phyloP scores from a whole-genome alignment of 1,140 invertebrate genomes.

The Trypoxylus dichotomus region DNA sequence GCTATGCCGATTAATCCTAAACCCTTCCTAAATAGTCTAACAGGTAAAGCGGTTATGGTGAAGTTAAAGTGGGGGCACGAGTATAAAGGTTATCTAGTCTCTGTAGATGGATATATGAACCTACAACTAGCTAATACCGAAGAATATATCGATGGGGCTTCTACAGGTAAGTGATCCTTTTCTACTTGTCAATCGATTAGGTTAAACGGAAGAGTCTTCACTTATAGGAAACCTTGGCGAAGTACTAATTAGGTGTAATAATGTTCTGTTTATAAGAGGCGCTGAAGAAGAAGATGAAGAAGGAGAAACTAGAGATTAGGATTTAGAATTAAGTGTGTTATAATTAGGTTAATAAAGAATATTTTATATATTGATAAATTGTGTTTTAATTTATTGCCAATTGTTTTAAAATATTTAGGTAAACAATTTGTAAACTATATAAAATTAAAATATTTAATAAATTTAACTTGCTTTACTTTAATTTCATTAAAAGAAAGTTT shows the following conservation, averaged over 20 bases:
- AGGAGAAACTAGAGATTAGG: conserved; percentile 92
- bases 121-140: conserved; percentile 98
- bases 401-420: no score
- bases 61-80: conserved; percentile 99
- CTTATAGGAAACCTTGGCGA: conserved; percentile 86
- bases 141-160: conserved; percentile 91
- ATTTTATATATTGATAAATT: not conserved
- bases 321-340: not conserved
- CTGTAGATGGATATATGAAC: conserved; percentile 99
- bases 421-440: no score
- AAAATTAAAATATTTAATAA: not conserved
- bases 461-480: not conserved
- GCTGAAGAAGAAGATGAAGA: conserved; percentile 97
- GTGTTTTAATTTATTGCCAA: not conserved
- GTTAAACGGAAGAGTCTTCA: conserved; percentile 13
- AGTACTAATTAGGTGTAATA: conserved; percentile 97
- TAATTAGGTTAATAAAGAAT: conserved; percentile 8
- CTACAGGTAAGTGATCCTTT: conserved; percentile 67
- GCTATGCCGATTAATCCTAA: conserved; percentile 98
- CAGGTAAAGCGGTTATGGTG: conserved; percentile 95
- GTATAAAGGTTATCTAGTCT: conserved; percentile 97
- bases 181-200: not conserved
- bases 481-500: not conserved
- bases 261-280: conserved; percentile 95
- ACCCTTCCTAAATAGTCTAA: conserved; percentile 97